Base-by-base conservation (phyloP, 2,888 invertebrate genomes). In the Chalcosyrphus nemorum region DNA sequence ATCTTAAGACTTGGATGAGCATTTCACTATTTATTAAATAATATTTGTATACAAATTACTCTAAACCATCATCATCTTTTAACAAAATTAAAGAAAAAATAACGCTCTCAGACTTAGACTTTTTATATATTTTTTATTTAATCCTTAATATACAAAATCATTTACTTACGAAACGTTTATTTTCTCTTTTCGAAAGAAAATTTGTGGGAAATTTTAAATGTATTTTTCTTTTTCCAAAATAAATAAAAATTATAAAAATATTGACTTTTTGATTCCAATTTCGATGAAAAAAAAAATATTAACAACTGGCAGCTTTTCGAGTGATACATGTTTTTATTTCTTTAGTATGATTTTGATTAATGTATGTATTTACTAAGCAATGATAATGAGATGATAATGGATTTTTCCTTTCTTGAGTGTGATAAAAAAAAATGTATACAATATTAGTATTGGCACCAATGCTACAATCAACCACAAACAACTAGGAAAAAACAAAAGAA, bases 191-290 rank as follows among this genome's bases (percentile, higher is more conserved):
- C 19, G 6, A 9, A 11, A 19, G 65, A 32, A 15, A 70, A 70
- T 70, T 61, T 81, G 81, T 81, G 81, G 81, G 81, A 81, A 81
- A 81, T 81, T 81, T 81, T 81, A 35, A 43, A 75, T 75, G 70
- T 56, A n/a, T n/a, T n/a, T 75, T 47, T 65, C 27, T 47, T 24
- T n/a, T n/a, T n/a, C n/a, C n/a, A n/a, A n/a, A 52, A 54, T 15
- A 45, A 21, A 65, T 6, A n/a, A 43, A 19, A 24, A 35, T 24
- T 15, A 32, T 17, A 47, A 41, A 17, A 38, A 66, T 15, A 15
- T 43, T 21, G n/a, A 32, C 21, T 45, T 19, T 35, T 27, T 7
- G 4, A 27, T 5, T 19, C 11, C 9, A 11, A 29, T 32, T 45
- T 11, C 5, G 11, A 24, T 43, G 41, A 11, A 17, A n/a, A 41